A percentile compares a stretch with the other conserved stretches of the same genome.
Conservation (phyloP, 2,113 vertebrate species). For the Archocentrus centrarchus region DNA sequence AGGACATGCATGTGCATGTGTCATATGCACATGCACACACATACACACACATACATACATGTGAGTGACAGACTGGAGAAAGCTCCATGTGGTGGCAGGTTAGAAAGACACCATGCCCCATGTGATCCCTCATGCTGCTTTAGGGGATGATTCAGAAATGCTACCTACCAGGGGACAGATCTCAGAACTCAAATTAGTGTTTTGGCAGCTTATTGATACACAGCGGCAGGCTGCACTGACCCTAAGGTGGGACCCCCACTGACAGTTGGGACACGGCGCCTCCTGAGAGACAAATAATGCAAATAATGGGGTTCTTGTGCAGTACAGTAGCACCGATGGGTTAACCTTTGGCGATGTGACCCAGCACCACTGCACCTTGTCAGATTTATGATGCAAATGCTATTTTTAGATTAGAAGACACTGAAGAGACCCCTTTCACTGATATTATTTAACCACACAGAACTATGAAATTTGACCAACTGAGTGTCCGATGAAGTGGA, state of each 20-base stretch:
- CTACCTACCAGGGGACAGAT: background rate
- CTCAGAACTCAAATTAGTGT: conserved; percentile 4
- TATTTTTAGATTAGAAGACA: too few species aligned
- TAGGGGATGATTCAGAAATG: conserved; percentile 13
- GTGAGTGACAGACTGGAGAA: background rate
- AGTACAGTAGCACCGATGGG: background rate
- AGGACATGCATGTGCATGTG: too few species aligned
- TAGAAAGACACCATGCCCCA: background rate
- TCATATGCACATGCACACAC: too few species aligned
- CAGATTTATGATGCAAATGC: too few species aligned
- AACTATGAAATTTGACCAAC: too few species aligned
- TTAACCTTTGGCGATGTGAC: background rate
- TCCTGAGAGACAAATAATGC: background rate
- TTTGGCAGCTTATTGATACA: background rate
- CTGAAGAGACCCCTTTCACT: too few species aligned
- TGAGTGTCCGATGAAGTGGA: too few species aligned
- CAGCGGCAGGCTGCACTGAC: background rate
- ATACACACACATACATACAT: too few species aligned
- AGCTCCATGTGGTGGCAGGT: background rate
- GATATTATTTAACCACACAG: too few species aligned
- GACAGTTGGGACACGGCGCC: background rate
- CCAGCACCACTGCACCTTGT: background rate
- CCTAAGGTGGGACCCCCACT: conserved; percentile 1
- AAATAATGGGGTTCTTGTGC: background rate
- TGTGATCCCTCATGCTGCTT: background rate